Evolutionary conservation across 2,888 invertebrate species (phyloP), one percentile per base, ranked within the genome.

Genomic region (Hedychridium roseum): DNA sequence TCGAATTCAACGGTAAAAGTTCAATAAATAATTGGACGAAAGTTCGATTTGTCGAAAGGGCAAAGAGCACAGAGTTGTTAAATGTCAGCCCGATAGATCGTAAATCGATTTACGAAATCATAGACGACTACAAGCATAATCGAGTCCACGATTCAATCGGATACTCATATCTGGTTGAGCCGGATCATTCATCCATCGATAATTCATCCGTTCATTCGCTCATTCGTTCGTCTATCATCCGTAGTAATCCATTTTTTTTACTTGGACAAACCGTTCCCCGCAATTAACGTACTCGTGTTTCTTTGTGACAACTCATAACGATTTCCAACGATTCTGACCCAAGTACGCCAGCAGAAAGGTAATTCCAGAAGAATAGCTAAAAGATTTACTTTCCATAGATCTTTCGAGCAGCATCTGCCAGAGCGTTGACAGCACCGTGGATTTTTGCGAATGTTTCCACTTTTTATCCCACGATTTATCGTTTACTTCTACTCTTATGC

Each of bases 281-380:
- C 26, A 23, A 62, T 64, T 62, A 64, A 64, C 54, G 55, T 55
- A 20, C 58, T 64, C 54, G 56, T 58, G 50, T 61, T 65, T 61
- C 11, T 58, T 50, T 54, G 35, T 59, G 65, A 66, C 63, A 62
- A 70, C 60, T 62, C 62, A 61, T 63, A 63, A 68, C 68, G 58
- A 64, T 63, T 66, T 41, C 60, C 67, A 58, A 63, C 66, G 64
- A 64, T 71, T 64, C 68, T 65, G 62, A 68, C 66, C 50, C 57
- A 57, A 71, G 73, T 69, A 64, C 69, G 66, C 56, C 72, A 68
- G 57, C 67, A 66, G 69, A 68, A 71, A 71, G 73, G 70, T 71
- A 73, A 73, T 67, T 70, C 47, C 23, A 23, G n/a, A n/a, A n/a
- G n/a, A n/a, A n/a, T n/a, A n/a, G n/a, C n/a, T n/a, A 23, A 16